Base-by-base conservation (phyloP, 2,797 vertebrate genomes). In the Anabas testudineus region DNA sequence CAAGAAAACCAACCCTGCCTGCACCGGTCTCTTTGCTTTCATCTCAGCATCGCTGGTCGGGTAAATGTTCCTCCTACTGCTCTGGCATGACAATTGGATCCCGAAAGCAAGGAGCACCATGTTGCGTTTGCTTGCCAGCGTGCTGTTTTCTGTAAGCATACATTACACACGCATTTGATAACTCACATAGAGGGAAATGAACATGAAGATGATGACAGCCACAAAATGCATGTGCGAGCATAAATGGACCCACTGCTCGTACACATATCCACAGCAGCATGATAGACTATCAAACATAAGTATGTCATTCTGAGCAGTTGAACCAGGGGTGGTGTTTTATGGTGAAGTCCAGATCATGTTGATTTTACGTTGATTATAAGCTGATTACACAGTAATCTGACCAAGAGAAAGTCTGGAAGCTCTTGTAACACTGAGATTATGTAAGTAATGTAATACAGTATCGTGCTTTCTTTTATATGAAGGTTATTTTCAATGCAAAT, bases 11-110 rank as follows among this genome's bases (percentile, higher is more conserved):
- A 59, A 42, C 30, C 30, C 32, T 14, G 47, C 49, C 60, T 28
- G 52, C 77, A 57, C 13, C 22, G 7, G 28, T 39, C 57, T 51
- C 69, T 65, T 56, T 28, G 65, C 80, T 85, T 84, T 88, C 72
- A 86, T 87, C 75, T 79, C 81, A 71, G 77, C 85, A 69, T 71
- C 71, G 21, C 69, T 65, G 78, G 46, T 75, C 28, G 57, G 49
- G 10, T 78, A 62, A 81, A 87, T 65, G 61, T 73, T 77, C 49
- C 77, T 70, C 71, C 78, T 41, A 71, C 86, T 78, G 77, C 71
- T 86, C 63, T 37, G 43, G 67, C 67, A 69, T 70, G 59, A 78
- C 77, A 82, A 76, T 74, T 67, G 76, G 62, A 86, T 66, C 65
- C 14, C 37, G 4, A 34, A 67, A 74, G 66, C 52, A 56, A 74